These are phyloP conservation scores for Metopolophium dirhodum DNA, from an alignment of 1,140 invertebrate species.

Conservation along the genomic window DNA sequence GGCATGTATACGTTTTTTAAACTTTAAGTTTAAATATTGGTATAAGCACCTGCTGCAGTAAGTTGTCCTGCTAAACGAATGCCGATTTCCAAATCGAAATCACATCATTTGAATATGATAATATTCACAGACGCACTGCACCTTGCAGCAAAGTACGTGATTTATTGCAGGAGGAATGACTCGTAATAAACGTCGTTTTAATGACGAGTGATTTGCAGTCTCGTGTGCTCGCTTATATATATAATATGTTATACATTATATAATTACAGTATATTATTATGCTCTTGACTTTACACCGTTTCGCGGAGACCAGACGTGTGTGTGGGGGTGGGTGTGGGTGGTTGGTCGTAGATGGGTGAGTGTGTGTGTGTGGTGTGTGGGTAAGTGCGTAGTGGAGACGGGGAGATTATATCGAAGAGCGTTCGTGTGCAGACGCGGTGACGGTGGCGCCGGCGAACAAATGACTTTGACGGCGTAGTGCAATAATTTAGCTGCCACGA, in stretches of 20 bases:
- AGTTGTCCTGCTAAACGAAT: no score
- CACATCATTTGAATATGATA: background rate
- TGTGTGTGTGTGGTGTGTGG: background rate
- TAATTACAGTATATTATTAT: background rate
- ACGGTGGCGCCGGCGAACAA: constrained; percentile 35
- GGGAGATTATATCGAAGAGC: background rate
- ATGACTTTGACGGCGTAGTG: constrained; percentile 25
- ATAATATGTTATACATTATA: background rate
- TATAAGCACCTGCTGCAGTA: no score
- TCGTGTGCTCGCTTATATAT: background rate
- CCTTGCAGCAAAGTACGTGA: background rate
- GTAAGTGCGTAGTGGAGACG: background rate
- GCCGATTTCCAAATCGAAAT: background rate
- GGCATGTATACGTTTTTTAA: no score
- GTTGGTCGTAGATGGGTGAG: no score
- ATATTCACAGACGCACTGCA: background rate
- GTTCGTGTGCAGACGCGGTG: background rate
- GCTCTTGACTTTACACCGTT: background rate
- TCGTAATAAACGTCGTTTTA: background rate
- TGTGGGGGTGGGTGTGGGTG: background rate
- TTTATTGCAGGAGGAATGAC: background rate
- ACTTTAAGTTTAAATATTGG: no score
- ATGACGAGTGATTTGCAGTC: constrained; percentile 12
- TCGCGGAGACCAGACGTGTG: background rate
- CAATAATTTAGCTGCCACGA: background rate